These are phyloP conservation scores for Oryzias dopingdopingensis DNA, from an alignment of 2,797 vertebrate genomes.

Conservation along the genomic window DNA sequence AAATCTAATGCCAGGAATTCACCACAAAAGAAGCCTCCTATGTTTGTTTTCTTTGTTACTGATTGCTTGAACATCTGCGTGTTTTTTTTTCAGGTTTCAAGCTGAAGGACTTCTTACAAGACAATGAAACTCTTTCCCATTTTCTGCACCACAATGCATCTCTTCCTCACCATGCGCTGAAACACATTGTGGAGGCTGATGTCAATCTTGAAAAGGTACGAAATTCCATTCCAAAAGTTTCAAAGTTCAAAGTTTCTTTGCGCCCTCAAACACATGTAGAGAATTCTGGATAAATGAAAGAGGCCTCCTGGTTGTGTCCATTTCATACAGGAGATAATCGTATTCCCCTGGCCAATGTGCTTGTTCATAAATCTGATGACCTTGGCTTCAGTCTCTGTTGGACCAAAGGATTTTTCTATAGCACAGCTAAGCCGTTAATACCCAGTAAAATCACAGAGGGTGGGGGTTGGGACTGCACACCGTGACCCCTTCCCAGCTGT, in stretches of 20 bases:
- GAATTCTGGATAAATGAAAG: too few relatives aligned
- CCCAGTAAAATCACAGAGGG: slow-evolving; percentile 30
- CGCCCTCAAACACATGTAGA: too few relatives aligned
- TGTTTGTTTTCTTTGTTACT: background rate
- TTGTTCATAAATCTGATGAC: slow-evolving; percentile 47
- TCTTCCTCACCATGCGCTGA: slow-evolving; percentile 78
- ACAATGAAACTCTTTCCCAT: slow-evolving; percentile 88
- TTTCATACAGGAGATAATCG: slow-evolving; percentile 30
- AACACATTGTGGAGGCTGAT: slow-evolving; percentile 83
- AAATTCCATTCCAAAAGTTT: background rate
- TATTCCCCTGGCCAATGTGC: slow-evolving; percentile 7
- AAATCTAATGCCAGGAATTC: background rate
- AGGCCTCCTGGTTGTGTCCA: background rate
- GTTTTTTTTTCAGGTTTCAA: slow-evolving; percentile 80
- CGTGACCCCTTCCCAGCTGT: background rate
- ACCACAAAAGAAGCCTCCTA: background rate
- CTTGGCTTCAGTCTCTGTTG: slow-evolving; percentile 46
- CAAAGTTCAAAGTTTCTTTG: too few relatives aligned
- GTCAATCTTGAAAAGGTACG: slow-evolving; percentile 88
- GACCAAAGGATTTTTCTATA: slow-evolving; percentile 28
- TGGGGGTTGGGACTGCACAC: slow-evolving; percentile 2
- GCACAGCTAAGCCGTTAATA: slow-evolving; percentile 62
- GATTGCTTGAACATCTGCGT: background rate
- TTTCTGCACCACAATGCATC: slow-evolving; percentile 88
- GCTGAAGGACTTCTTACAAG: slow-evolving; percentile 89